phyloP scores from a whole-genome alignment of 2,113 vertebrate species.

The Indicator maculatus region DNA sequence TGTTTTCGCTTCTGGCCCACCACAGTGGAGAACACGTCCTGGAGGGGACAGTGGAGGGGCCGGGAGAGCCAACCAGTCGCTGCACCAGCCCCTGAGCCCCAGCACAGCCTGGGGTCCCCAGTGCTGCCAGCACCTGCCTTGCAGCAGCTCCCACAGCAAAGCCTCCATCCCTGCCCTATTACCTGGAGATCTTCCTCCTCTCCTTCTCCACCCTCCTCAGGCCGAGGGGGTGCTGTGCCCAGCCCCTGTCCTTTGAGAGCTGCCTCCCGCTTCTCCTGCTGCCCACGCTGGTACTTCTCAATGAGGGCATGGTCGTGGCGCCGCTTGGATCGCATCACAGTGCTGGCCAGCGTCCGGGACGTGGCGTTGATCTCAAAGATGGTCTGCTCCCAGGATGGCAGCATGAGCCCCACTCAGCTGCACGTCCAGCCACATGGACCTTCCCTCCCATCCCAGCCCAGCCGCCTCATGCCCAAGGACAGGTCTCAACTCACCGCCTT shows the following conservation, averaged over 20 bases:
- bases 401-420: not conserved
- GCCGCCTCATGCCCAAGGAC: accelerated
- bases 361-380: constrained; percentile 97
- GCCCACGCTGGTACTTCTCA: constrained; percentile 79
- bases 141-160: not conserved
- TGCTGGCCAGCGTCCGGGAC: constrained; percentile 82
- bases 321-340: constrained; percentile 90
- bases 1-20: constrained; percentile 79
- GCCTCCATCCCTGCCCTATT: accelerated
- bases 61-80: not conserved
- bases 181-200: constrained; percentile 44
- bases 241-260: constrained; percentile 12
- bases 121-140: not conserved
- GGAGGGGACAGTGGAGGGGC: not conserved
- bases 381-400: constrained; percentile 72
- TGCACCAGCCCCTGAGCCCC: accelerated
- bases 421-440: accelerated
- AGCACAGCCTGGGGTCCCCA: accelerated
- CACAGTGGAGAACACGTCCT: constrained; percentile 85
- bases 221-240: accelerated
- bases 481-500: constrained; percentile 80
- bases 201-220: not conserved
- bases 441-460: not conserved
- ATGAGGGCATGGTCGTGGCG: constrained; percentile 79
- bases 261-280: constrained; percentile 55